phyloP scores from a whole-genome alignment of 2,797 vertebrate species.

The Poeciliopsis presidionis region DNA sequence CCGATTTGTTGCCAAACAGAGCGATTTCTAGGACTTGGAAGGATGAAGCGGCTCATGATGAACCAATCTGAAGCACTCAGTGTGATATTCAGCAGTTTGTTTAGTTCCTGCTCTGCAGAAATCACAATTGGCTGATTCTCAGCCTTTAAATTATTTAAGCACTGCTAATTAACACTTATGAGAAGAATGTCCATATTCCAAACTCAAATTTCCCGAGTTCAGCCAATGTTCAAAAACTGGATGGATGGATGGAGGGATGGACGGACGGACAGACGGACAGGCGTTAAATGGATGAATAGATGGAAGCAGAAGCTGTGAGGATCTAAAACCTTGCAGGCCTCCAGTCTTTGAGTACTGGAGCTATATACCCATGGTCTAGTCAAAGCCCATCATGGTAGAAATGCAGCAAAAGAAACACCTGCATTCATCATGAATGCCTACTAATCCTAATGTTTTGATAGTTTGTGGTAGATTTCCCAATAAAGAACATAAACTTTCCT shows the following conservation, averaged over 20 bases:
- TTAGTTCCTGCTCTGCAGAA: neutral
- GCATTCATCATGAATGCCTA: neutral
- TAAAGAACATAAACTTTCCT: neutral
- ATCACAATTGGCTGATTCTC: neutral
- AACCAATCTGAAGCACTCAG: neutral
- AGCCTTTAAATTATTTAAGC: neutral
- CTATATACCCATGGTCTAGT: neutral
- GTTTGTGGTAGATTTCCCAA: neutral
- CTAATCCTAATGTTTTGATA: neutral
- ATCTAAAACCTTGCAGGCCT: neutral
- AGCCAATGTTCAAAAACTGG: neutral
- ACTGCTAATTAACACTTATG: neutral
- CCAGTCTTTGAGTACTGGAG: too few relatives aligned
- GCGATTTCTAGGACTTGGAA: neutral
- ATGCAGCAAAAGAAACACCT: neutral
- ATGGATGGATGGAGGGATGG: neutral
- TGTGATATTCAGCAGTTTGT: neutral
- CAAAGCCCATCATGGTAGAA: neutral
- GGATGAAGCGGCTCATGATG: neutral
- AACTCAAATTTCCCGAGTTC: neutral
- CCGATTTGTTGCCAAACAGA: neutral
- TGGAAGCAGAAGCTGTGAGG: too few relatives aligned
- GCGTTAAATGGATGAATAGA: neutral
- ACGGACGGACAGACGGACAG: too few relatives aligned
- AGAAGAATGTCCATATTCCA: neutral